These are phyloP conservation scores for Plusia festucae DNA, from an alignment of 2,888 invertebrate species.

Conservation along the genomic window DNA sequence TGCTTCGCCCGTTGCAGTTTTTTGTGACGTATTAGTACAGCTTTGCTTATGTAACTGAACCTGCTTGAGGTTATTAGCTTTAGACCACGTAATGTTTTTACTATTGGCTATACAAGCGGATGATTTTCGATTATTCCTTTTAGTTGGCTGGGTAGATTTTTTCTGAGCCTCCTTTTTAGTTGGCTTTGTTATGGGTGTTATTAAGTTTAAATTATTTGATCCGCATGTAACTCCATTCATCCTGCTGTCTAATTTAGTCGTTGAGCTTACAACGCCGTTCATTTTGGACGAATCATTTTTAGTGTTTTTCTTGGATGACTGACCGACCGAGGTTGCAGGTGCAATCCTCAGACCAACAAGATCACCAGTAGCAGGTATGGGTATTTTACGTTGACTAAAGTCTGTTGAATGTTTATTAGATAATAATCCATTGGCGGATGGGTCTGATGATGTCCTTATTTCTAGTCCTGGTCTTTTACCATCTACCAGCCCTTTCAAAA, in stretches of 20 bases:
- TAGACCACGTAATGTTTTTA: constrained; percentile 86
- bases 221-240: constrained; percentile 87
- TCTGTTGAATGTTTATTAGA: constrained; percentile 62
- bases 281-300: constrained; percentile 74
- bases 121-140: constrained; percentile 83
- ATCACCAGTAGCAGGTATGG: constrained; percentile 74
- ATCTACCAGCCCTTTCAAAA: constrained; percentile 75
- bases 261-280: constrained; percentile 82
- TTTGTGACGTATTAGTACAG: constrained; percentile 73
- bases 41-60: constrained; percentile 83
- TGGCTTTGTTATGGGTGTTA: constrained; percentile 74
- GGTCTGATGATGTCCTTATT: constrained; percentile 69
- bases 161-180: constrained; percentile 76
- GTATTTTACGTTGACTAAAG: constrained; percentile 71
- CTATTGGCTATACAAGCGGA: constrained; percentile 86
- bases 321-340: constrained; percentile 68
- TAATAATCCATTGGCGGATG: constrained; percentile 78
- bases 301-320: constrained; percentile 71
- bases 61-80: constrained; percentile 85
- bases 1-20: constrained; percentile 71
- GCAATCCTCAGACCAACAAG: constrained; percentile 70
- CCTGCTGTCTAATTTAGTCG: constrained; percentile 83
- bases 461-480: constrained; percentile 72
- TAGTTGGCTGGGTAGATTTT: constrained; percentile 69
- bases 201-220: constrained; percentile 82